phyloP scores from a whole-genome alignment of 2,888 invertebrate species.

The Troides helena region DNA sequence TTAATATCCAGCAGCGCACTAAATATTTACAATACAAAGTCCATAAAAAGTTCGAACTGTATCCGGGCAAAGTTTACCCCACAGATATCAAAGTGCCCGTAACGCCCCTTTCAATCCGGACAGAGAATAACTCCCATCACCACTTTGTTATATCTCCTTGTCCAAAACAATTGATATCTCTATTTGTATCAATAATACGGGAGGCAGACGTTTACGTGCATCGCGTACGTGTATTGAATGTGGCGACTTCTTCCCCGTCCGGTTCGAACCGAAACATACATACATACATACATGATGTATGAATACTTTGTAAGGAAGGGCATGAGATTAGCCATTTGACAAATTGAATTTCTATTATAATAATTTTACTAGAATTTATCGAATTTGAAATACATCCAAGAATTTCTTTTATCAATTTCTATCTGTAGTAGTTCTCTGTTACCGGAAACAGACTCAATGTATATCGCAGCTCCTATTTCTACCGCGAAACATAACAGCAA shows the following conservation, averaged over 20 bases:
- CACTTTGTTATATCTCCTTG: slow-evolving; percentile 68
- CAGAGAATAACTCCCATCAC: slow-evolving; percentile 65
- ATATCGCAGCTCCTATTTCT: too few relatives aligned
- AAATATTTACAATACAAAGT: slow-evolving; percentile 38
- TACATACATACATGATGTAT: slow-evolving; percentile 38
- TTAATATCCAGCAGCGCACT: slow-evolving; percentile 6
- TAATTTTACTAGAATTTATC: neutral
- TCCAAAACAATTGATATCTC: slow-evolving; percentile 79
- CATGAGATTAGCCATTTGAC: slow-evolving; percentile 4
- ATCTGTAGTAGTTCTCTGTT: too few relatives aligned
- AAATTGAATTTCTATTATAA: slow-evolving; percentile 3
- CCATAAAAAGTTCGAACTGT: slow-evolving; percentile 55
- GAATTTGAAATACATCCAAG: neutral
- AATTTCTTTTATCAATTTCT: too few relatives aligned
- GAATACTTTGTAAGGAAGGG: slow-evolving; percentile 42
- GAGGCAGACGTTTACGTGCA: slow-evolving; percentile 74
- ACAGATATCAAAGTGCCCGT: slow-evolving; percentile 52
- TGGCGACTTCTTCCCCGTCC: slow-evolving; percentile 47
- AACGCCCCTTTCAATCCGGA: slow-evolving; percentile 54
- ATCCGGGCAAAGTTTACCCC: slow-evolving; percentile 50
- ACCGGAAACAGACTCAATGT: too few relatives aligned
- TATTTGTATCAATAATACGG: slow-evolving; percentile 79
- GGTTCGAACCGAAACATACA: slow-evolving; percentile 47
- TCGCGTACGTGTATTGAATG: slow-evolving; percentile 72
- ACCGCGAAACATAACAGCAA: too few relatives aligned